A percentile compares a stretch with the other conserved stretches of the same genome.
phyloP scores from a whole-genome alignment of 2,888 invertebrate species.

The Pandemis heparana region DNA sequence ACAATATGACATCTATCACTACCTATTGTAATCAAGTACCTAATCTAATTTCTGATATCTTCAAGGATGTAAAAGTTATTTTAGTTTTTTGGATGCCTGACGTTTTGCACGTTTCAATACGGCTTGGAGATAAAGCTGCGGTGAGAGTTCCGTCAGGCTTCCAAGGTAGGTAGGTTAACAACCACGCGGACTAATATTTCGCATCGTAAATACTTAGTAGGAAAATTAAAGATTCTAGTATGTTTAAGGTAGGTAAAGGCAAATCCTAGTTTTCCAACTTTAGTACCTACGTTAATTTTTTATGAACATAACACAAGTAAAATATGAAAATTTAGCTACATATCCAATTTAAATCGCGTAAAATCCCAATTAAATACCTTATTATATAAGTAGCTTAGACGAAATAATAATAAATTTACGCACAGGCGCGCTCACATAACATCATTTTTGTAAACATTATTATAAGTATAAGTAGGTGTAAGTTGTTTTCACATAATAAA shows the following conservation, averaged over 20 bases:
- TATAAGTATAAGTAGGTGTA: no score
- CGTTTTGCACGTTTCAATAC: conserved; percentile 13
- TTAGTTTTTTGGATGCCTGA: conserved; percentile 14
- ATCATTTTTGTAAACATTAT: no score
- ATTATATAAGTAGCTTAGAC: no score
- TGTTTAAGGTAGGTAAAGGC: not conserved
- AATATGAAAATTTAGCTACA: not conserved
- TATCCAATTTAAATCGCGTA: no score
- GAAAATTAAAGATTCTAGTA: not conserved
- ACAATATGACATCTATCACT: not conserved
- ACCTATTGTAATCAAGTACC: not conserved
- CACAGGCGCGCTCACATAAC: no score
- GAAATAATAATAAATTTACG: no score
- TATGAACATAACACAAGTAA: no score
- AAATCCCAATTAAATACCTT: no score
- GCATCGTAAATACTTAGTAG: no score
- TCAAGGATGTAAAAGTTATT: not conserved
- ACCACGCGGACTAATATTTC: not conserved
- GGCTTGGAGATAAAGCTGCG: not conserved
- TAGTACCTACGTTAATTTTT: not conserved
- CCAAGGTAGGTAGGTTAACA: not conserved
- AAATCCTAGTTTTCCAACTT: not conserved
- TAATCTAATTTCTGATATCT: not conserved
- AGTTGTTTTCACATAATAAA: not conserved
- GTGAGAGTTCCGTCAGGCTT: conserved; percentile 8